Conservation (phyloP, 2,113 vertebrate species). For the Anoura caudifer region DNA sequence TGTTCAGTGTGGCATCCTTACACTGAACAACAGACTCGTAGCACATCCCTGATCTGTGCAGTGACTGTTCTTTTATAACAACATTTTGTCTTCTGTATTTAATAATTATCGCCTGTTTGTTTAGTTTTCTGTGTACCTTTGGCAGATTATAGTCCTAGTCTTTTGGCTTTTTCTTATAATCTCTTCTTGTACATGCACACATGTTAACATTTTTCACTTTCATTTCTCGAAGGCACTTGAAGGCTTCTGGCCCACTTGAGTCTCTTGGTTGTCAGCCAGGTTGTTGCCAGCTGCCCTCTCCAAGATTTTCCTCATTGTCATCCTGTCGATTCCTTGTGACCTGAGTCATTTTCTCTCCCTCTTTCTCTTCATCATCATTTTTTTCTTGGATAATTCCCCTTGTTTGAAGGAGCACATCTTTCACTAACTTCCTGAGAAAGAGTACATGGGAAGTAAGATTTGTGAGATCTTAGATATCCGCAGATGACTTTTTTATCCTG, state of each 20-base stretch:
- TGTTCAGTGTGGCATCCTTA: rapidly evolving
- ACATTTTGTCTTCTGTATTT: background rate
- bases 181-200: background rate
- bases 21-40: background rate
- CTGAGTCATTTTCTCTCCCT: background rate
- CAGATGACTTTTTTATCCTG: background rate
- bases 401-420: background rate
- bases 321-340: background rate
- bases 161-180: background rate
- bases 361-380: background rate
- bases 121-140: background rate
- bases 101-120: background rate
- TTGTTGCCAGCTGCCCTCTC: background rate
- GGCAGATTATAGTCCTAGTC: background rate
- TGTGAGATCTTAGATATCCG: background rate
- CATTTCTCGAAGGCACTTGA: background rate
- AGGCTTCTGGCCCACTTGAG: background rate
- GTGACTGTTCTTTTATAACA: background rate
- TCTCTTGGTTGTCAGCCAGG: background rate
- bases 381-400: background rate
- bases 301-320: background rate
- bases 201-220: background rate
- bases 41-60: rapidly evolving
- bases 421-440: background rate
- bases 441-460: background rate